Evolutionary conservation across 35 echinoderm and acorn worm species (phyloP).

Genomic region (Stichopus chloronotus): DNA sequence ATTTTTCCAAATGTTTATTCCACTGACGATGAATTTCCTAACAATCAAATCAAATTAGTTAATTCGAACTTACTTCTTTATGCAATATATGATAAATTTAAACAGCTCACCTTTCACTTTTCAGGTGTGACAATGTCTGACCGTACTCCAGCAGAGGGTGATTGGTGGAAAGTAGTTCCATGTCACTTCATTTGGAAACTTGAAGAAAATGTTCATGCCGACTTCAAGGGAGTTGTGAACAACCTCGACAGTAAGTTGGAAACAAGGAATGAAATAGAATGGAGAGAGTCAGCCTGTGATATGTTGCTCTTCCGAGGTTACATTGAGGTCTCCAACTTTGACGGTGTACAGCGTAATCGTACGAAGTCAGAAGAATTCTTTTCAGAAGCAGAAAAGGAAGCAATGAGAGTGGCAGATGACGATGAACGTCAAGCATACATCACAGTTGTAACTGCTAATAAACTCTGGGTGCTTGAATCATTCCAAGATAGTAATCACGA

Average conservation of each 20-base stretch:
- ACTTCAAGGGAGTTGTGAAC: not conserved
- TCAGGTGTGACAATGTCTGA: no score
- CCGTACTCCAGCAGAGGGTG: not conserved
- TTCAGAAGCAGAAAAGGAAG: not conserved
- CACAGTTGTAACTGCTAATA: not conserved
- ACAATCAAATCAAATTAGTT: no score
- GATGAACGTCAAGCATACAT: conserved; percentile 27
- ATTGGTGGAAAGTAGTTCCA: conserved; percentile 41
- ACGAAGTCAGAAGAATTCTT: conserved; percentile 20
- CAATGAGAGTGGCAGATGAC: not conserved
- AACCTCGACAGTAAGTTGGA: conserved; percentile 43
- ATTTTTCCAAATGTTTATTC: no score
- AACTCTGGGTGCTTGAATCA: not conserved
- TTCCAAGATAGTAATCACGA: not conserved
- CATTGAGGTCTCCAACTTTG: conserved; percentile 14
- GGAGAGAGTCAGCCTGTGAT: conserved; percentile 5
- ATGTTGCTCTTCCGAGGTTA: conserved; percentile 36
- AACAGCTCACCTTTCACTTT: no score
- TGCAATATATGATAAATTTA: no score
- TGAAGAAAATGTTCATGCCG: not conserved
- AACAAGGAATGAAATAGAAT: not conserved
- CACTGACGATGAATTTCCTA: no score
- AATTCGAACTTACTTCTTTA: no score
- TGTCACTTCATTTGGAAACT: conserved; percentile 56
- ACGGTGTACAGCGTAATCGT: not conserved